Evolutionary conservation across 2,113 vertebrate species (phyloP), one percentile per base, ranked within the genome.

Genomic region (Gadus macrocephalus): DNA sequence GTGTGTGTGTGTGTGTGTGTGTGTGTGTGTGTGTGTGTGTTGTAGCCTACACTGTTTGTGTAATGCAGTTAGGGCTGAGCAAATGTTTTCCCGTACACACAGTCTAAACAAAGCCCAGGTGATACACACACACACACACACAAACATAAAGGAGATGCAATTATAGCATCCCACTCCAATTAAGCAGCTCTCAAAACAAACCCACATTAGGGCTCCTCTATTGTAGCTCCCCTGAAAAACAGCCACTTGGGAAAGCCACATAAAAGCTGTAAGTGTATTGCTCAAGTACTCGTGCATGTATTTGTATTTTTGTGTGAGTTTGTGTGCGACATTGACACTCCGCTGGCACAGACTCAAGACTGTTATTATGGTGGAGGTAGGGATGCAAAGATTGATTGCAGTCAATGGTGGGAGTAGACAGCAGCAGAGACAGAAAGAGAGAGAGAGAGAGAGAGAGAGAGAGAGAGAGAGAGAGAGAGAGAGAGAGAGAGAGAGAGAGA

Each of bases 111-210:
- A 90, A 86, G 78, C 77, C 83, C 88, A 89, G 88, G 87, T 89
- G 83, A 85, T 75, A 80, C 31, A 72, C 64, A 25, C 80, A 68
- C n/a, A 28, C 68, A 77, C 68, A 69, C 53, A 35, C 17, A 71
- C 15, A 77, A 79, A 76, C 58, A 81, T 85, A 80, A 90, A 88
- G 91, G 90, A 90, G 90, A 87, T 81, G 85, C 89, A 92, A 93
- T 92, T 91, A 92, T 87, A 89, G 90, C 86, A 86, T 90, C 90
- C 88, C 88, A 89, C 89, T 85, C 88, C 89, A 92, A 93, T 93
- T 93, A 93, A 91, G 83, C 90, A 86, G 90, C 92, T 88, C 91
- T 93, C 90, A 89, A 92, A 91, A 92, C 89, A 90, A 91, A 90
- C 88, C 90, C 85, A 89, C 89, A 91, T 93, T 91, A 92, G 91